Percentiles rank a stretch among this genome's conserved stretches.
phyloP scores from a whole-genome alignment of 92 coral and sea anemone species.

The Parazoanthus swiftii region DNA sequence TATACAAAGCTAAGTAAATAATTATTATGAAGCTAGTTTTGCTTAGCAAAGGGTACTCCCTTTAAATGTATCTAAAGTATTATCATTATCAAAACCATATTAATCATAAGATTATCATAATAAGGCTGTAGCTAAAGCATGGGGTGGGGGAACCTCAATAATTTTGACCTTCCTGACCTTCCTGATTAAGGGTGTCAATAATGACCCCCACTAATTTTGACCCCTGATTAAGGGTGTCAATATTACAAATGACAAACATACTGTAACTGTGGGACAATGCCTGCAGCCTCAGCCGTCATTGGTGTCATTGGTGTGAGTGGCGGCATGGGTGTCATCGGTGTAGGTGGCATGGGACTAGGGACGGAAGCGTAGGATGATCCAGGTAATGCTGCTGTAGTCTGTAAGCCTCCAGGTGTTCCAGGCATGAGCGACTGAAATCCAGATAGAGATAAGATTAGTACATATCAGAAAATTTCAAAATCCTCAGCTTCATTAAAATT shows the following conservation, averaged over 20 bases:
- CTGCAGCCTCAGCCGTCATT: constrained; percentile 88
- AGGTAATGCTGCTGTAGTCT: constrained; percentile 87
- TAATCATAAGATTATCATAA: no score
- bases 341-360: constrained; percentile 97
- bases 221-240: no score
- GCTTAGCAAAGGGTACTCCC: no score
- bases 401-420: constrained; percentile 76
- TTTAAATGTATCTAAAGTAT: no score
- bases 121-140: no score
- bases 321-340: constrained; percentile 98
- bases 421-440: constrained; percentile 68
- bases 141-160: no score
- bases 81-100: no score
- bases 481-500: neutral
- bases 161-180: no score
- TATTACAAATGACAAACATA: constrained; percentile 49
- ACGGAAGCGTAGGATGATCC: constrained; percentile 90
- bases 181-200: no score
- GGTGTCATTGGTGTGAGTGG: constrained; percentile 98
- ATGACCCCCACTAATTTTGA: no score
- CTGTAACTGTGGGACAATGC: constrained; percentile 98
- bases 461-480: neutral
- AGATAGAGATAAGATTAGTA: neutral
- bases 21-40: no score
- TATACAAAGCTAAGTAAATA: no score